These are phyloP conservation scores for Pitta sordida DNA, from an alignment of 2,113 vertebrate species.

Conservation along the genomic window DNA sequence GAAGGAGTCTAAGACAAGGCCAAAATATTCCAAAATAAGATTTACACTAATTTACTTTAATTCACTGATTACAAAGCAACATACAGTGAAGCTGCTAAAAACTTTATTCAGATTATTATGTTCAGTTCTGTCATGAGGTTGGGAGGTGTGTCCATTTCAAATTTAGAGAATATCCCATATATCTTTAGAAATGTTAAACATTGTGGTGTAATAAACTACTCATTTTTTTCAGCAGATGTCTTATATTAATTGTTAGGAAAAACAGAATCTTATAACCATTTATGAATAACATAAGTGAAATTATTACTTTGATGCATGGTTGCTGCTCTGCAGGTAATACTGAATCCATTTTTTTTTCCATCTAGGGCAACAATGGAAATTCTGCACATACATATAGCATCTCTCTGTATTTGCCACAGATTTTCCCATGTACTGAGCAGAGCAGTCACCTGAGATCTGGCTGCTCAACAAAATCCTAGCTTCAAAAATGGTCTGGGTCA, in stretches of 20 bases:
- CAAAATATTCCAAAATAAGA: not conserved
- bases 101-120: not conserved
- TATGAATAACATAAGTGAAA: not conserved
- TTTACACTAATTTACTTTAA: not conserved
- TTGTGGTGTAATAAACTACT: not conserved
- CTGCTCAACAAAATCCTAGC: not conserved
- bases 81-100: not conserved
- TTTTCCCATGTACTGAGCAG: not conserved
- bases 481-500: not conserved
- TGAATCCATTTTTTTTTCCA: not conserved
- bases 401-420: not conserved
- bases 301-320: not conserved
- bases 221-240: not conserved
- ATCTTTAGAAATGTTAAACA: not conserved
- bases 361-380: not conserved
- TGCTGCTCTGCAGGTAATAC: not conserved
- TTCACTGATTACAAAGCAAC: not conserved
- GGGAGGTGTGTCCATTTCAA: not conserved
- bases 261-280: not conserved
- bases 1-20: fast-evolving
- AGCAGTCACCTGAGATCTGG: not conserved
- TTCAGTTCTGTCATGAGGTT: not conserved
- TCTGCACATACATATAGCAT: not conserved
- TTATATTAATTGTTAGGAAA: not conserved
- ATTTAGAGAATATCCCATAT: not conserved